Percentiles rank a stretch among this genome's conserved stretches.
Evolutionary conservation across 2,113 vertebrate genomes (phyloP).

Genomic region (Rhynchopsitta pachyrhyncha): DNA sequence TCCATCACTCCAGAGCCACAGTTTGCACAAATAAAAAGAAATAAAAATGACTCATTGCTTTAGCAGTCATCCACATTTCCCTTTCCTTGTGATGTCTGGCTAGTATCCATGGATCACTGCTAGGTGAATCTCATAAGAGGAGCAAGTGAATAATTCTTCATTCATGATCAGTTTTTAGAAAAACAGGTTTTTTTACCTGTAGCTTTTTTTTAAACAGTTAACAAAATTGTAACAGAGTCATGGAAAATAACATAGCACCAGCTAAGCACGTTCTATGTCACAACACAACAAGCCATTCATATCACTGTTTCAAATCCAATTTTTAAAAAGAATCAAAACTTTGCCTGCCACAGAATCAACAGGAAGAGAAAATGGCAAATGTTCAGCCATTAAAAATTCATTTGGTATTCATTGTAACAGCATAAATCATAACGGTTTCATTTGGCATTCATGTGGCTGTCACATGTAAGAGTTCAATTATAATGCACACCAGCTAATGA

Average conservation of each 20-base stretch:
- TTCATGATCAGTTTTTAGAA: not conserved
- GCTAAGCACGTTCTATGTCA: not conserved
- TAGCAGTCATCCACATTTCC: not conserved
- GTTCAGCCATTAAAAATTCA: conserved; percentile 29
- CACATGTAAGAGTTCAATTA: conserved; percentile 45
- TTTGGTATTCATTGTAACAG: conserved; percentile 25
- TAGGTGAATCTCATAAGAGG: not conserved
- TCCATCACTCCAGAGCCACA: not conserved
- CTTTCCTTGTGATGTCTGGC: not conserved
- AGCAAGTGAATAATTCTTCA: not conserved
- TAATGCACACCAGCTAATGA: conserved; percentile 50
- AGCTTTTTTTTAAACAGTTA: not conserved
- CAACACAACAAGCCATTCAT: not conserved
- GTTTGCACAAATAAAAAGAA: not conserved
- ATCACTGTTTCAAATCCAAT: not conserved
- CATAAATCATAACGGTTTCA: conserved; percentile 44
- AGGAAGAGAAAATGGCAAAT: conserved; percentile 5
- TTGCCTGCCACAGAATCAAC: not conserved
- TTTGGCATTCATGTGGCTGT: conserved; percentile 26
- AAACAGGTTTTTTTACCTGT: not conserved
- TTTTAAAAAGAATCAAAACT: not conserved
- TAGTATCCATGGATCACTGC: not conserved
- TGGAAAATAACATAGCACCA: not conserved
- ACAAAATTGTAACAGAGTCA: not conserved
- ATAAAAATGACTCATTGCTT: not conserved